Evolutionary conservation across 2,113 vertebrate species (phyloP), one percentile per base, ranked within the genome.

Genomic region (Siphamia tubifer): DNA sequence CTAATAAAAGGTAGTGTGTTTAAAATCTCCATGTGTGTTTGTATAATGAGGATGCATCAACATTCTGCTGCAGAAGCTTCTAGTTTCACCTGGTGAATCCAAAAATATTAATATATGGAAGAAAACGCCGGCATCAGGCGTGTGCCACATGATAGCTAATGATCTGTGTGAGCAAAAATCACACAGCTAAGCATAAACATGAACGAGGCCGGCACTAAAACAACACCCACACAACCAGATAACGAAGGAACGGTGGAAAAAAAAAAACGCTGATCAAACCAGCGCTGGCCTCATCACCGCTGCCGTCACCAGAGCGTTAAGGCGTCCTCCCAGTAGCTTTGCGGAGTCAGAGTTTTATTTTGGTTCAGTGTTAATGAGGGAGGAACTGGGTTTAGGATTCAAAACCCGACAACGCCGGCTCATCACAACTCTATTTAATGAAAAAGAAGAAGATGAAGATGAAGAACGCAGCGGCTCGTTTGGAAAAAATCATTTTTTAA

Each of bases 21-120:
- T 55, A 70, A 70, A 4, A 42, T 68, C 23, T n/a, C 16, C 10
- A 4, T 30, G 17, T 72, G 47, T 9, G 21, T 10, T 23, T 57
- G 3, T 17, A 64, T 76, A 81, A 82, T 62, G 52, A 83, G 68
- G 39, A 12, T 21, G 24, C 25, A 8, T 25, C 36, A 8, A n/a
- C 1, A 0, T 36, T 47, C 71, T 77, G 81, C 78, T 75, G 38
- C 67, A 69, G 53, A 67, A 78, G 79, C 74, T 81, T 63, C 57
- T 57, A 40, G 47, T 40, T 81, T 70, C 68, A 79, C 74, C 74
- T 53, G 65, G 74, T 71, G 70, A 85, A 63, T 77, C 35, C 36
- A 62, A 79, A 79, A 83, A 81, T 82, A 76, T 78, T 57, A 81
- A 70, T 58, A 68, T 39, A 57, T 69, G 35, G 38, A 57, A 69